These are phyloP conservation scores for Trilocha varians DNA, from an alignment of 2,888 invertebrate genomes.

Conservation along the genomic window DNA sequence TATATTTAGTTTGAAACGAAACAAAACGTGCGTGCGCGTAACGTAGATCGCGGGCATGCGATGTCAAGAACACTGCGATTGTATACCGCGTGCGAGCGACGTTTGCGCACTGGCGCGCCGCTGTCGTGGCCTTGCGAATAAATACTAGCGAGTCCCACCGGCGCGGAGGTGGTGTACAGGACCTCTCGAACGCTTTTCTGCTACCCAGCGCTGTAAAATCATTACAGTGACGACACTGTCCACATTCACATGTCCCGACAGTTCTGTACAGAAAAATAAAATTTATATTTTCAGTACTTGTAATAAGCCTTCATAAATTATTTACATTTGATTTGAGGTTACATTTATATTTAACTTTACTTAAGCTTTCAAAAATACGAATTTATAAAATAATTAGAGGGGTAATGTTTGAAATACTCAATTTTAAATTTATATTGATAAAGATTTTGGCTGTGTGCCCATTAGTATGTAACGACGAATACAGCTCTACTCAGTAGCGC, in stretches of 20 bases:
- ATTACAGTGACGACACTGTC: constrained; percentile 20
- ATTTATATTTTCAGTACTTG: too few species aligned
- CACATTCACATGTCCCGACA: too few species aligned
- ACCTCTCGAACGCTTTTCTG: constrained; percentile 55
- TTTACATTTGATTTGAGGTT: too few species aligned
- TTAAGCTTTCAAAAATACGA: too few species aligned
- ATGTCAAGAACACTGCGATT: constrained; percentile 40
- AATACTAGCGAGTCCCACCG: constrained; percentile 63
- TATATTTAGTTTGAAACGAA: constrained; percentile 29
- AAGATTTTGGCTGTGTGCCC: constrained; percentile 3
- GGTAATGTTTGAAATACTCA: too few species aligned
- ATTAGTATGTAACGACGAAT: not conserved
- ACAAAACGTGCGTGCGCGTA: constrained; percentile 53
- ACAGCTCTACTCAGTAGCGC: constrained; percentile 1
- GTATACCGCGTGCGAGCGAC: constrained; percentile 63
- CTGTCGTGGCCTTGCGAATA: constrained; percentile 71
- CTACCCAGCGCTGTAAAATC: constrained; percentile 5
- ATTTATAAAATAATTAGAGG: too few species aligned
- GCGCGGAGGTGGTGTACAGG: constrained; percentile 46
- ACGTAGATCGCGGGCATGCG: constrained; percentile 44
- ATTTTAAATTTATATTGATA: not conserved
- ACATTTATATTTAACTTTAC: too few species aligned
- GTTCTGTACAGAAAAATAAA: too few species aligned
- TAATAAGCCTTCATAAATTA: too few species aligned
- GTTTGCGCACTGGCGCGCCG: constrained; percentile 65